Evolutionary conservation across 1,140 invertebrate genomes (phyloP), one percentile per base, ranked within the genome.

Genomic region (Apocrypta bakeri): DNA sequence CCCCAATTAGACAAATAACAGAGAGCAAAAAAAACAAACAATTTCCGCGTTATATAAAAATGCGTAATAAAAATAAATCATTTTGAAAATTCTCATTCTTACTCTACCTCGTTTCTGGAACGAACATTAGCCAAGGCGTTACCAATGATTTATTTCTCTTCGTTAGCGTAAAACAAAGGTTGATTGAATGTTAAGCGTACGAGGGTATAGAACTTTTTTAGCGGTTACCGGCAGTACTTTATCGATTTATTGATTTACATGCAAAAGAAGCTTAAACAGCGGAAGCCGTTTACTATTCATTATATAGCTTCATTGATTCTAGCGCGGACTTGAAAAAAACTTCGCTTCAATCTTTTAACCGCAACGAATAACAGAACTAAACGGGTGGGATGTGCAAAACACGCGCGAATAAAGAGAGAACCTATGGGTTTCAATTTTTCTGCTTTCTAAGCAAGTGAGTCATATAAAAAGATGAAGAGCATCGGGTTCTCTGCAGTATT

Each of bases 401-500:
- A 48, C 17, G 3, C 31, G 33, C 21, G 25, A n/a, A n/a, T n/a
- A n/a, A n/a, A n/a, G n/a, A 24, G 31, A n/a, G 12, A 61, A 56
- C 33, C 42, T 25, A 63, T 72, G 24, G 68, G 17, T 79, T 80
- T 73, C n/a, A 33, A 74, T 37, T 74, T 80, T 74, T 56, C 21
- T 81, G 71, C 71, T 81, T 42, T 74, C 56, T 66, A 42, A 31
- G 33, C 78, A 80, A 72, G 27, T 72, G 78, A 80, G 72, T 48
- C 72, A 37, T n/a, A 33, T n/a, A 33, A 72, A 33, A 29, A 72
- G 4, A 72, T 37, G 37, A n/a, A 17, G 27, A 66, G 25, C 42
- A 48, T 21, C 42, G 42, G 21, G 42, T 17, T 3, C 42, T 4
- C 4, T 48, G 42, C 42, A 14, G 42, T 48, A 48, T 56, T 56